These are phyloP conservation scores for Upupa epops DNA, from an alignment of 2,113 vertebrate species.

Conservation along the genomic window DNA sequence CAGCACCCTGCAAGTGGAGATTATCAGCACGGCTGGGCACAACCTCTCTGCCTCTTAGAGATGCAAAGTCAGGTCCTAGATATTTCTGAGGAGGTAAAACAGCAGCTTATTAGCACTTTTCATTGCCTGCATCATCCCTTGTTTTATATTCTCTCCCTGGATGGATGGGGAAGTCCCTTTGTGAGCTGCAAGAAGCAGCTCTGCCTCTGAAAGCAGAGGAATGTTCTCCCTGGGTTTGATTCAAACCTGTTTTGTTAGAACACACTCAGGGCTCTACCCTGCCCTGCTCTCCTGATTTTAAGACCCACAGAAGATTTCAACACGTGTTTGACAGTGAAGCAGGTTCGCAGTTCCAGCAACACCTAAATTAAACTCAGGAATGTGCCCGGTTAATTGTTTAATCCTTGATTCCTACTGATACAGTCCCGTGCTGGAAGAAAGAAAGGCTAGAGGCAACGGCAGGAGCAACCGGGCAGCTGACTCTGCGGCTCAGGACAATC, in stretches of 20 bases:
- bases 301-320: background rate
- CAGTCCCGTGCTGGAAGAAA: background rate
- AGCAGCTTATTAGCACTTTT: background rate
- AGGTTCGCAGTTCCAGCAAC: background rate
- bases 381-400: background rate
- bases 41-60: conserved; percentile 29
- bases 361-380: background rate
- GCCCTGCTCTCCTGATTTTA: background rate
- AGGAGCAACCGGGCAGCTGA: background rate
- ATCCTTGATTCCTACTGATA: background rate
- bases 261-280: background rate
- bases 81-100: background rate
- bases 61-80: background rate
- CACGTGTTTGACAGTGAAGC: rapidly evolving
- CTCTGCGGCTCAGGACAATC: background rate
- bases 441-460: background rate
- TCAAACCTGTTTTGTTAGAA: background rate
- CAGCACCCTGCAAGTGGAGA: conserved; percentile 10
- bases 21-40: conserved; percentile 7
- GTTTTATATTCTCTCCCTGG: background rate
- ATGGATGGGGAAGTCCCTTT: background rate
- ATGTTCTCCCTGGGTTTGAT: background rate
- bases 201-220: background rate
- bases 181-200: background rate
- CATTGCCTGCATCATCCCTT: background rate